Evolutionary conservation across 2,797 vertebrate genomes (phyloP).

Genomic region (Danio kyathit): DNA sequence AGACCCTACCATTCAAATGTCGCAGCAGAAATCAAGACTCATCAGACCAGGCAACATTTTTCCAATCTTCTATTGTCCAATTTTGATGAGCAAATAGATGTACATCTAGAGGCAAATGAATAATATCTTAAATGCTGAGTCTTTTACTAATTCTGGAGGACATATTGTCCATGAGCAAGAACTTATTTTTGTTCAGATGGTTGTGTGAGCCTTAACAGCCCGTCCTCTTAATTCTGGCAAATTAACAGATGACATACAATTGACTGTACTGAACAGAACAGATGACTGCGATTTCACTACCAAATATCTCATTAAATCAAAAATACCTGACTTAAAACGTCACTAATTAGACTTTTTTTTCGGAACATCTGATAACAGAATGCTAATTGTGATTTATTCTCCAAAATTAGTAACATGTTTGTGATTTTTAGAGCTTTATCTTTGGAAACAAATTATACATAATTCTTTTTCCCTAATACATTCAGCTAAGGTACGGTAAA

Average conservation of each 20-base stretch:
- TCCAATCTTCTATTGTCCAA: too few species aligned
- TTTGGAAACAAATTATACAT: not conserved
- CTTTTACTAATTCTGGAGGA: not conserved
- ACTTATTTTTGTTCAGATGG: not conserved
- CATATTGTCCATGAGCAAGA: not conserved
- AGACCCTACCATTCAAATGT: too few species aligned
- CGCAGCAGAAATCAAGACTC: too few species aligned
- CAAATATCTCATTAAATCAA: not conserved
- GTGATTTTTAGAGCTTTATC: not conserved
- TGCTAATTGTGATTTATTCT: not conserved
- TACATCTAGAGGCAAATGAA: too few species aligned
- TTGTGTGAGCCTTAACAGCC: not conserved
- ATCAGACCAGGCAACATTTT: too few species aligned
- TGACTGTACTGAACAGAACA: not conserved
- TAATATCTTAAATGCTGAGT: not conserved
- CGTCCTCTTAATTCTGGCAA: not conserved
- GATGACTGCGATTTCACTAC: not conserved
- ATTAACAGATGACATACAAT: not conserved
- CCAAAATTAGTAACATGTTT: slow-evolving; percentile 1
- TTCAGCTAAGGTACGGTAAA: slow-evolving; percentile 26
- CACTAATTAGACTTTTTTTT: not conserved
- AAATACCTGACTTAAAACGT: slow-evolving; percentile 1
- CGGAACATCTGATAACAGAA: not conserved
- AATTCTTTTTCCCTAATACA: not conserved
- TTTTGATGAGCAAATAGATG: too few species aligned